phyloP scores from a whole-genome alignment of 2,113 vertebrate species.

The Datnioides undecimradiatus region DNA sequence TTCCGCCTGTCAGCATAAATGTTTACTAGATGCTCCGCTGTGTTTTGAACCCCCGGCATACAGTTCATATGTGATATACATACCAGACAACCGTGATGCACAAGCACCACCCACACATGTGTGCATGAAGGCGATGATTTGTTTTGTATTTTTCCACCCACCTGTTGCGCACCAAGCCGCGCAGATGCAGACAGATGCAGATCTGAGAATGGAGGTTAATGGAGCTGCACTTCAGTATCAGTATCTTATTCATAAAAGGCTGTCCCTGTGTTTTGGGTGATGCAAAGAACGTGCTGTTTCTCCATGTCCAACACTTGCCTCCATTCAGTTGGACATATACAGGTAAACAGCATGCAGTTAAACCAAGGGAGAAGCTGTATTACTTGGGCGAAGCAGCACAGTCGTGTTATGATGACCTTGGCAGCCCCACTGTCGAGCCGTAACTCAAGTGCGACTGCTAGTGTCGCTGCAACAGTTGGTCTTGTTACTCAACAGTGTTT shows the following conservation, averaged over 20 bases:
- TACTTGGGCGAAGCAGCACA: not conserved
- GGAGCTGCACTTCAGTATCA: not conserved
- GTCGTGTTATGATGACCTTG: not conserved
- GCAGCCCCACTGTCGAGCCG: not conserved
- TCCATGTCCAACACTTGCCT: not conserved
- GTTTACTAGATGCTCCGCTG: not conserved
- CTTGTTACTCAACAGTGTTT: constrained; percentile 25
- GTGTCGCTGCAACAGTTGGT: constrained; percentile 42
- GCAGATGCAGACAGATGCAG: not conserved
- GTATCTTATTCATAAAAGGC: not conserved
- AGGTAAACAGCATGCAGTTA: too few relatives aligned
- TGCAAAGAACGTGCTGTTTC: not conserved
- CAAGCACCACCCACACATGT: not conserved
- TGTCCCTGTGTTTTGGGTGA: not conserved
- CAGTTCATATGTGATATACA: not conserved
- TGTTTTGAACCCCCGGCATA: not conserved
- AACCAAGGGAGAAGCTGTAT: not conserved
- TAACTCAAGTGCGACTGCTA: not conserved
- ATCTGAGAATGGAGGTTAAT: not conserved
- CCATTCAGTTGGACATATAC: not conserved
- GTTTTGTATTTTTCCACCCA: not conserved
- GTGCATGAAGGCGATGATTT: too few relatives aligned
- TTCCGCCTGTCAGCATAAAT: not conserved
- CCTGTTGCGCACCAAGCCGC: too few relatives aligned
- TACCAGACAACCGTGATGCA: not conserved